Percentiles rank a stretch among this genome's conserved stretches.
Evolutionary conservation across 1,140 invertebrate species (phyloP).

Genomic region (Olivierus martensii): DNA sequence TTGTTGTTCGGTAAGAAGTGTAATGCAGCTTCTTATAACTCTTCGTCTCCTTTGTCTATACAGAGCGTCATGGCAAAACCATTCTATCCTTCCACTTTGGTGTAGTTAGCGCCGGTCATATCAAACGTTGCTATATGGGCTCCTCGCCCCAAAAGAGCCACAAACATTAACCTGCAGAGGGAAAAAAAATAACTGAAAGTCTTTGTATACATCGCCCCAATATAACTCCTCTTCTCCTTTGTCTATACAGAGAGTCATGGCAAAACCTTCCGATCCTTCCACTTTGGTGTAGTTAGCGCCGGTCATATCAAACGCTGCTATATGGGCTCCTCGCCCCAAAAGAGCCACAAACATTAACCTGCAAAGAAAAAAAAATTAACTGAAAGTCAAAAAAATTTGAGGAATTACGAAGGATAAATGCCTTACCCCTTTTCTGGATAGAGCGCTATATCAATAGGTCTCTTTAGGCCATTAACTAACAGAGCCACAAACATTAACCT

Average conservation of each 20-base stretch:
- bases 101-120: slow-evolving; percentile 17
- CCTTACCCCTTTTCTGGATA: slow-evolving; percentile 10
- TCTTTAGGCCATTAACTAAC: slow-evolving; percentile 4
- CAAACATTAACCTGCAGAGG: not conserved
- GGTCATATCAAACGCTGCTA: slow-evolving; percentile 17
- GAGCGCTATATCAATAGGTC: slow-evolving; percentile 16
- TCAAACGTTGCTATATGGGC: slow-evolving; percentile 9
- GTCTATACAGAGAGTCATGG: slow-evolving; percentile 5
- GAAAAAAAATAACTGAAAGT: too few species aligned
- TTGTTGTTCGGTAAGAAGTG: too few species aligned
- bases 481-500: slow-evolving; percentile 16
- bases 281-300: slow-evolving; percentile 8
- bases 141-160: slow-evolving; percentile 1
- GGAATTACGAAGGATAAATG: not conserved
- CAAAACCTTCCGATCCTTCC: not conserved
- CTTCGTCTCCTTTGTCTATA: not conserved
- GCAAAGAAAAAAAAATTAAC: not conserved
- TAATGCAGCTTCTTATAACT: too few species aligned
- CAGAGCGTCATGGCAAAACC: slow-evolving; percentile 5
- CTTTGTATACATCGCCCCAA: slow-evolving; percentile 15
- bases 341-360: slow-evolving; percentile 16
- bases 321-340: slow-evolving; percentile 6
- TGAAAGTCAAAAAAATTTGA: not conserved
- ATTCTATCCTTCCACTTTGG: not conserved
- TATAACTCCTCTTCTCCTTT: slow-evolving; percentile 6